Conservation (phyloP, 2,797 vertebrate genomes). For the Discoglossus pictus region DNA sequence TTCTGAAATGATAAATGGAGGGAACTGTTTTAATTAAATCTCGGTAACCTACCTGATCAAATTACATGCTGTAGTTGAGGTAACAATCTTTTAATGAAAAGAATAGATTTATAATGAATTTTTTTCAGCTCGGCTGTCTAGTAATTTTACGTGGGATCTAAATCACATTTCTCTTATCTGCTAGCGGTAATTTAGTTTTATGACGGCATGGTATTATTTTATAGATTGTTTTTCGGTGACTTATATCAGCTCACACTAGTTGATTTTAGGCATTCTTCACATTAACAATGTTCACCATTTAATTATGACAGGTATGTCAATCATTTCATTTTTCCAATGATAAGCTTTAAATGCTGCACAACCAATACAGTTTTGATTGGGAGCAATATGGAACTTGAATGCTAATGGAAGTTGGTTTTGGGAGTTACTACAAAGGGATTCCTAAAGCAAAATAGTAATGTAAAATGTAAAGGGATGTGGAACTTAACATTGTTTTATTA, state of each 20-base stretch:
- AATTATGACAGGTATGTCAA: not conserved
- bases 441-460: no score
- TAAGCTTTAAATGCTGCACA: no score
- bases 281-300: conserved; percentile 3
- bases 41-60: conserved; percentile 41
- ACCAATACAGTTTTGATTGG: no score
- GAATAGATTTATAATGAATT: conserved; percentile 40
- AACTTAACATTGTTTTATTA: no score
- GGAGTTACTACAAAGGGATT: no score
- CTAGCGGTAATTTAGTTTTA: conserved; percentile 28
- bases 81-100: conserved; percentile 47
- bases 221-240: conserved; percentile 12
- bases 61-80: conserved; percentile 31
- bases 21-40: conserved; percentile 42
- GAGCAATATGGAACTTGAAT: no score
- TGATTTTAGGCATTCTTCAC: conserved; percentile 1
- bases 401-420: no score
- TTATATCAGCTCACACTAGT: not conserved
- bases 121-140: conserved; percentile 9
- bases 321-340: not conserved
- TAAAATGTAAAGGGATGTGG: no score
- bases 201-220: conserved; percentile 15
- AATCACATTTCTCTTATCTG: conserved; percentile 30
- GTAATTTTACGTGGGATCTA: conserved; percentile 10
- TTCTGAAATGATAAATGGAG: conserved; percentile 45